phyloP scores from a whole-genome alignment of 2,888 invertebrate species.

The Apoderus coryli region DNA sequence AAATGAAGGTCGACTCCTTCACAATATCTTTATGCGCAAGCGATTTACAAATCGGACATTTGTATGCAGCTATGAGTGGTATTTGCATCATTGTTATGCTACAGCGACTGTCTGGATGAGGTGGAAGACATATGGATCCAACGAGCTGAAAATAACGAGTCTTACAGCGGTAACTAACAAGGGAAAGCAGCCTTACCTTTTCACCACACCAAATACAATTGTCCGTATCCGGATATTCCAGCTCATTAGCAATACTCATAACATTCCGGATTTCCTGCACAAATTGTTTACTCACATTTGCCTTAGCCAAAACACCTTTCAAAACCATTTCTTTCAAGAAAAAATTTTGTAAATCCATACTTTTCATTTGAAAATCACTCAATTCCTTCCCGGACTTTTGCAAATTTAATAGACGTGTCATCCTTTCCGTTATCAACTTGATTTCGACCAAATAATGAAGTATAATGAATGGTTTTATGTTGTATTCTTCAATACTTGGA shows the following conservation, averaged over 20 bases:
- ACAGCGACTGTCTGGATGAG: constrained; percentile 27
- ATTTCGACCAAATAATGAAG: constrained; percentile 26
- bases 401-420: constrained; percentile 21
- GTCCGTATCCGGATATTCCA: constrained; percentile 24
- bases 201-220: constrained; percentile 27
- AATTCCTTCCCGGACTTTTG: constrained; percentile 13
- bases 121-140: constrained; percentile 25
- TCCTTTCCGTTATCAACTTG: constrained; percentile 22
- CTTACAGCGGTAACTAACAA: neutral
- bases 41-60: constrained; percentile 26
- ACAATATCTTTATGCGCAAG: constrained; percentile 24
- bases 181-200: constrained; percentile 16
- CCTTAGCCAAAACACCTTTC: constrained; percentile 23
- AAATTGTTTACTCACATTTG: constrained; percentile 24
- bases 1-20: constrained; percentile 20
- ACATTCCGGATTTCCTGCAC: constrained; percentile 23
- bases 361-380: constrained; percentile 24
- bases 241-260: constrained; percentile 23
- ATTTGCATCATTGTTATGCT: constrained; percentile 28
- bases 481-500: constrained; percentile 20
- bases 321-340: constrained; percentile 26
- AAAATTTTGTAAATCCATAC: constrained; percentile 25
- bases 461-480: constrained; percentile 25
- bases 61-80: constrained; percentile 24
- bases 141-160: constrained; percentile 19